These are phyloP conservation scores for Pantelozetes paolii DNA, from an alignment of 2,888 invertebrate genomes.

Conservation along the genomic window DNA sequence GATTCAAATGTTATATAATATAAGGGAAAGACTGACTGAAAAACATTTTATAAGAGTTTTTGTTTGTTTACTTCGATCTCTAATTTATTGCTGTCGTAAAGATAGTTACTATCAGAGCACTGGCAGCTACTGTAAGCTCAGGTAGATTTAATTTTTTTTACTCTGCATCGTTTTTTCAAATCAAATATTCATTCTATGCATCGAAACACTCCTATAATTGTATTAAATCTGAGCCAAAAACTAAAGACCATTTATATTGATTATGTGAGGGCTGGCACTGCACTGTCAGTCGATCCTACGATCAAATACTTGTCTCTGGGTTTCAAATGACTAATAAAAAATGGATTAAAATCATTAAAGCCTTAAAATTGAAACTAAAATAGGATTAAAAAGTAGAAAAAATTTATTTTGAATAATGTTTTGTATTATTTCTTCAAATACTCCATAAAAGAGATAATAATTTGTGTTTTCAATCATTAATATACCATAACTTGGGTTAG, in stretches of 20 bases:
- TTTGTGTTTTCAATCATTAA: not conserved
- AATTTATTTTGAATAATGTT: not conserved
- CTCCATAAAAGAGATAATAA: not conserved
- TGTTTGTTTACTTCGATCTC: not conserved
- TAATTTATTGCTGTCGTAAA: not conserved
- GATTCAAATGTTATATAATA: not conserved
- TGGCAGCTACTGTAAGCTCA: no score
- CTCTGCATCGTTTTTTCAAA: not conserved
- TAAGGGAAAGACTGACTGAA: not conserved
- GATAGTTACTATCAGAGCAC: no score
- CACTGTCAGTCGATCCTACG: not conserved
- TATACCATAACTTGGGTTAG: not conserved
- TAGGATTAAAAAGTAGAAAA: slow-evolving; percentile 10
- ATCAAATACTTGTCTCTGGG: slow-evolving; percentile 10
- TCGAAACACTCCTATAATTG: not conserved
- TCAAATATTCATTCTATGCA: slow-evolving; percentile 21
- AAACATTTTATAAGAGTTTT: not conserved
- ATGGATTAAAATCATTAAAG: not conserved
- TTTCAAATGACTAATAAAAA: slow-evolving; percentile 22
- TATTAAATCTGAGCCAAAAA: not conserved
- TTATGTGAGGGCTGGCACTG: not conserved
- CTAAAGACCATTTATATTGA: slow-evolving; percentile 2
- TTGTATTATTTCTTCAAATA: not conserved
- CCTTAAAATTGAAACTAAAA: slow-evolving; percentile 15
- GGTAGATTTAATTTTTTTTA: not conserved